Percentiles rank a stretch among this genome's conserved stretches.
These are phyloP conservation scores for Tenthredo mesomela DNA, from an alignment of 2,888 invertebrate genomes.

Conservation along the genomic window DNA sequence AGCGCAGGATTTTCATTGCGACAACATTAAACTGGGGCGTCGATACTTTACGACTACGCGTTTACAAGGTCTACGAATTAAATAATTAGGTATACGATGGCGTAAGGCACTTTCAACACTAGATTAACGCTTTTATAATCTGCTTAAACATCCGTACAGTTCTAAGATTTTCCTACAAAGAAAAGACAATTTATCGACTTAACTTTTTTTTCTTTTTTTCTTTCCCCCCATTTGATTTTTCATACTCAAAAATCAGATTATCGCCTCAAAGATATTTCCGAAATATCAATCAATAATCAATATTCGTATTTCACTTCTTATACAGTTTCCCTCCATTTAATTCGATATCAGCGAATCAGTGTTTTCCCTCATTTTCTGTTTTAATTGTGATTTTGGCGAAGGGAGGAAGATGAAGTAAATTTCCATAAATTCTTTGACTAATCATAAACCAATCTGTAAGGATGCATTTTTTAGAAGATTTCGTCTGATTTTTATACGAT, in stretches of 20 bases:
- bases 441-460: background rate
- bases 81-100: background rate
- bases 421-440: background rate
- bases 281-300: background rate
- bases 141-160: background rate
- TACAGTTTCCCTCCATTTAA: background rate
- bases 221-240: background rate
- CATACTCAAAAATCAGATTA: background rate
- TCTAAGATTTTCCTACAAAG: background rate
- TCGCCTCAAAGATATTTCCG: background rate
- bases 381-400: background rate
- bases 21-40: conserved; percentile 18
- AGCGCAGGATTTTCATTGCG: background rate
- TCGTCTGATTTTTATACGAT: too few species aligned
- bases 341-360: background rate
- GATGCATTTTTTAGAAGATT: background rate
- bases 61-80: background rate
- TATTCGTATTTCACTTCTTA: background rate
- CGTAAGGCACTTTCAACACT: background rate
- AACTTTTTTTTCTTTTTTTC: too few species aligned
- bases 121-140: background rate
- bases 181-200: background rate
- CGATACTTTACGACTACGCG: background rate
- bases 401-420: background rate
- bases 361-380: background rate